These are phyloP conservation scores for Halcyon leucocephala DNA, from an alignment of 2,797 vertebrate genomes.

Conservation along the genomic window DNA sequence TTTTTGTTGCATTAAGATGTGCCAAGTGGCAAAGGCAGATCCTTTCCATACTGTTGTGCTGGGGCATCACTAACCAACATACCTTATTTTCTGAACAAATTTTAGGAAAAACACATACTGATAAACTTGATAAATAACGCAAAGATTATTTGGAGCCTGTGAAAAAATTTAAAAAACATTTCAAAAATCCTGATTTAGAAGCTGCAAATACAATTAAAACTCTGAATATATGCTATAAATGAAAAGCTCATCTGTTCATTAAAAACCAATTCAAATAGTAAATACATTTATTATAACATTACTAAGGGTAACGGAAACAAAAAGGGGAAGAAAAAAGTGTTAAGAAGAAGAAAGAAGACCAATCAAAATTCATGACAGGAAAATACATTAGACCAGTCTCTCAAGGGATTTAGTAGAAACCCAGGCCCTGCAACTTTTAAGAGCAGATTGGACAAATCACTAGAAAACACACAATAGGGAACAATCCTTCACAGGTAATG, in stretches of 20 bases:
- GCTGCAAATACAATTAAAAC: background rate
- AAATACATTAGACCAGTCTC: slow-evolving; percentile 25
- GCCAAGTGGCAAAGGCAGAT: background rate
- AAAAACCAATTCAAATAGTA: background rate
- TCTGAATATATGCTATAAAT: background rate
- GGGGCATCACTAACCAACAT: background rate
- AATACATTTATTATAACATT: background rate
- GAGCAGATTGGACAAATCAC: slow-evolving; percentile 36
- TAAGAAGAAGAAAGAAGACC: background rate
- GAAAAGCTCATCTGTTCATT: background rate
- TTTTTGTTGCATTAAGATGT: background rate
- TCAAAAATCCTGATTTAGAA: background rate
- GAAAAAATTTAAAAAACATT: background rate
- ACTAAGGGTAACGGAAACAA: background rate
- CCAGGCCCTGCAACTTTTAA: slow-evolving; percentile 49
- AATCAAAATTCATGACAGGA: slow-evolving; percentile 49
- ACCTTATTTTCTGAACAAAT: background rate
- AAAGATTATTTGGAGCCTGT: background rate
- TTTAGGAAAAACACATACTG: background rate
- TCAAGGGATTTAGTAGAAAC: slow-evolving; percentile 17
- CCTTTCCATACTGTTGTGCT: background rate
- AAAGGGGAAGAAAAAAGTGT: background rate
- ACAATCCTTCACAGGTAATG: slow-evolving; percentile 64
- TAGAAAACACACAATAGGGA: slow-evolving; percentile 56
- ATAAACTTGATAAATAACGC: background rate